These are phyloP conservation scores for Anarhynchus alexandrinus DNA, from an alignment of 2,113 vertebrate genomes.

Conservation along the genomic window DNA sequence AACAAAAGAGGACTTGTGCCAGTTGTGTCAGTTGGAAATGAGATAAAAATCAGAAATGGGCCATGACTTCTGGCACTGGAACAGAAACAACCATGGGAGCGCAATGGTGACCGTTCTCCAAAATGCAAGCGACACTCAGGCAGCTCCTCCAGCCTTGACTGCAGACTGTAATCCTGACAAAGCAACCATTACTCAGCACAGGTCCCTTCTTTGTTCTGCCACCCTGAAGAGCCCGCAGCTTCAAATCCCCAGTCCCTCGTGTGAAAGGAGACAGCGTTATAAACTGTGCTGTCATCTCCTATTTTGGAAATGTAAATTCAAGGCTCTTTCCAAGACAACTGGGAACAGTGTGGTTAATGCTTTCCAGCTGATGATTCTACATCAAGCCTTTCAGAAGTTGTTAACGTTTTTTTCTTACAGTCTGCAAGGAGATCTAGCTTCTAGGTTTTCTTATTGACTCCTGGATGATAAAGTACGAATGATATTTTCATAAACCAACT, in stretches of 20 bases:
- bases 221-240: not conserved
- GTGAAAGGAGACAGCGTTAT: not conserved
- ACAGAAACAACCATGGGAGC: not conserved
- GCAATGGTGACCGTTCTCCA: not conserved
- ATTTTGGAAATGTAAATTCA: conserved; percentile 1
- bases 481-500: not conserved
- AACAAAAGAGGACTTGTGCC: not conserved
- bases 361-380: not conserved
- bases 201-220: not conserved
- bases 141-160: not conserved
- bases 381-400: not conserved
- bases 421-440: not conserved
- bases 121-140: not conserved
- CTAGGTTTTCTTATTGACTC: not conserved
- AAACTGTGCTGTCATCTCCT: not conserved
- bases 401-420: not conserved
- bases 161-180: not conserved
- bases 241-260: not conserved
- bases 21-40: not conserved
- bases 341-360: not conserved
- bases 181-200: not conserved
- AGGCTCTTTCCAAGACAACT: not conserved
- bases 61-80: not conserved
- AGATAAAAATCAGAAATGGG: not conserved
- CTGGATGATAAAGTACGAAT: not conserved